These are phyloP conservation scores for Phenganax marumi DNA, from an alignment of 92 coral and sea anemone genomes.

Conservation along the genomic window DNA sequence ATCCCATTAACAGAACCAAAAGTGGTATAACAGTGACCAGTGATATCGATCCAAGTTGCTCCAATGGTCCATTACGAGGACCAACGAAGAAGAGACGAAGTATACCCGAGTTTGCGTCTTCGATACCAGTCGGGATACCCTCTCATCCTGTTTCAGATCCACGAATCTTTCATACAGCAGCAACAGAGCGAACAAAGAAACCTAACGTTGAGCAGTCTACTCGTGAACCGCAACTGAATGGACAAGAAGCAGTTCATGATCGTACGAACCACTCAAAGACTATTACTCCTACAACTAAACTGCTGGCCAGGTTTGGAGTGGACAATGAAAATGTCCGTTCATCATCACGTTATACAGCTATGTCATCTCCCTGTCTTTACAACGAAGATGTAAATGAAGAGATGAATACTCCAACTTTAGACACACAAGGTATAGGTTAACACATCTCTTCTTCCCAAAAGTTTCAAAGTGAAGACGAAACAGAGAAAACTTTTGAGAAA, in stretches of 20 bases:
- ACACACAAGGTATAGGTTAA: conserved; percentile 2
- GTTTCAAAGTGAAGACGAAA: too few relatives aligned
- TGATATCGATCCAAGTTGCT: background rate
- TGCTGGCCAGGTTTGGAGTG: conserved; percentile 27
- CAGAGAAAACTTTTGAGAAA: too few relatives aligned
- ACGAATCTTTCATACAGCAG: conserved; percentile 4
- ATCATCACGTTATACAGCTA: background rate
- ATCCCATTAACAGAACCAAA: background rate
- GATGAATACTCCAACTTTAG: background rate
- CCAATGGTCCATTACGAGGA: background rate
- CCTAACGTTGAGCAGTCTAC: background rate
- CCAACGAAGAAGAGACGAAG: conserved; percentile 20
- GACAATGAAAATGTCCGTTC: background rate
- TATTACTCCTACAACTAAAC: background rate
- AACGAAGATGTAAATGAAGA: background rate
- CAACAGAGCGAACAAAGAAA: background rate
- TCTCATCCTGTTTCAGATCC: conserved; percentile 16
- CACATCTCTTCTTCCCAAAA: background rate
- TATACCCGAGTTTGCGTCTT: background rate
- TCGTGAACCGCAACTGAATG: background rate
- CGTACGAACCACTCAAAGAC: background rate
- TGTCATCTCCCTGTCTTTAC: conserved; percentile 23
- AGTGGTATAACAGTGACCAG: background rate
- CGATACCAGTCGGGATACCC: conserved; percentile 37
- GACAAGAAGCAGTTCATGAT: background rate